A percentile compares a stretch with the other conserved stretches of the same genome.
These are phyloP conservation scores for Phoxinus phoxinus DNA, from an alignment of 2,113 vertebrate genomes.

Conservation along the genomic window DNA sequence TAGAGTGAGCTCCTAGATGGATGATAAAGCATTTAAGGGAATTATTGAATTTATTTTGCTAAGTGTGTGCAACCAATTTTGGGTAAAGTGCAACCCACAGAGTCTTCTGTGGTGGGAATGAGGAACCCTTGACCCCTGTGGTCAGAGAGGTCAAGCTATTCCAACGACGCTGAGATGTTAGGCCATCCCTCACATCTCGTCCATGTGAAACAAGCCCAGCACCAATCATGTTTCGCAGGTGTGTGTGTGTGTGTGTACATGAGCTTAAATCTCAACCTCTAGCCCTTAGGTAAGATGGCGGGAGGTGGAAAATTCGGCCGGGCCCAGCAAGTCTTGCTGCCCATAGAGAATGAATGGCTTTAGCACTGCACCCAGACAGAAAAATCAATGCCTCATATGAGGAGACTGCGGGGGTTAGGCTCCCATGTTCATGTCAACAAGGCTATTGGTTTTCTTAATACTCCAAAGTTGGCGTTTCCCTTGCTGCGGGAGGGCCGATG, in stretches of 20 bases:
- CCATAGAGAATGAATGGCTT: slow-evolving; percentile 98
- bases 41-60: slow-evolving; percentile 58
- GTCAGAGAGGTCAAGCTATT: slow-evolving; percentile 71
- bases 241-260: slow-evolving; percentile 15
- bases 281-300: slow-evolving; percentile 83
- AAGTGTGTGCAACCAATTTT: slow-evolving; percentile 56
- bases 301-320: slow-evolving; percentile 79
- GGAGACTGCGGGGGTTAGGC: slow-evolving; percentile 98
- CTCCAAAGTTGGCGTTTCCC: slow-evolving; percentile 96
- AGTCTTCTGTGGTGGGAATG: slow-evolving; percentile 49
- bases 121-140: slow-evolving; percentile 64
- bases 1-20: slow-evolving; percentile 32
- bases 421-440: slow-evolving; percentile 99
- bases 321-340: slow-evolving; percentile 85
- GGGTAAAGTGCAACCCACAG: slow-evolving; percentile 45
- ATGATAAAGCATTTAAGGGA: slow-evolving; percentile 48
- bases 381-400: slow-evolving; percentile 99
- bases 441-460: slow-evolving; percentile 99
- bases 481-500: slow-evolving; percentile 80
- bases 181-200: slow-evolving; percentile 68
- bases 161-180: slow-evolving; percentile 66
- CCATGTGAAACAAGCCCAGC: slow-evolving; percentile 79
- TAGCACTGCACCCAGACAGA: slow-evolving; percentile 91
- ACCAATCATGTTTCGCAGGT: slow-evolving; percentile 81
- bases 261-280: slow-evolving; percentile 84